A percentile compares a stretch with the other conserved stretches of the same genome.
Conservation (phyloP, 2,888 invertebrate genomes). For the Orthosia cruda region DNA sequence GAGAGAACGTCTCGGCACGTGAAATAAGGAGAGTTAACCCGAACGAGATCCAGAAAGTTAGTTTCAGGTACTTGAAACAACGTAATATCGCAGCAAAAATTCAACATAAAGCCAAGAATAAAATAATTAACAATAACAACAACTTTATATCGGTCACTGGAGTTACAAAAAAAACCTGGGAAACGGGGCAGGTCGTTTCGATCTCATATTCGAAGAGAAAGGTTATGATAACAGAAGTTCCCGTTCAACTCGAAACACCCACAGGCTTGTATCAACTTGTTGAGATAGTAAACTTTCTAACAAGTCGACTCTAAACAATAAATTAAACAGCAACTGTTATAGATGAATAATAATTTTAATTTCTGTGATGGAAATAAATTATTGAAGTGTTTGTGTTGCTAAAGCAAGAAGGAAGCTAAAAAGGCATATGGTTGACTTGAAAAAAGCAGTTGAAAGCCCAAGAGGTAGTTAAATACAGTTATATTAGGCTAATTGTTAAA, state of each 20-base stretch:
- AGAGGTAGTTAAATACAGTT: too few species aligned
- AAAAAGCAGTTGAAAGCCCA: too few species aligned
- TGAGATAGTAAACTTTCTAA: constrained; percentile 61
- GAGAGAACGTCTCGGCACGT: too few species aligned
- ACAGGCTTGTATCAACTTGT: constrained; percentile 57
- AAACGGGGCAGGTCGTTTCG: constrained; percentile 8
- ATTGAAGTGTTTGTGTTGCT: neutral
- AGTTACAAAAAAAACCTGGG: constrained; percentile 7
- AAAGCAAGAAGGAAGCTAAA: too few species aligned
- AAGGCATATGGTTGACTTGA: too few species aligned
- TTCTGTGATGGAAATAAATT: neutral
- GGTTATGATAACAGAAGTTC: constrained; percentile 63
- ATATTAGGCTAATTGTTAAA: too few species aligned
- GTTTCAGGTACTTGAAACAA: too few species aligned
- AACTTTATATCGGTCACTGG: neutral
- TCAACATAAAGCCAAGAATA: neutral
- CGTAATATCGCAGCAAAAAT: too few species aligned
- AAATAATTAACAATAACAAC: neutral
- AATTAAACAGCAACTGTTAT: constrained; percentile 53
- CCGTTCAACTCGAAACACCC: constrained; percentile 57
- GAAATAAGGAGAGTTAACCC: too few species aligned
- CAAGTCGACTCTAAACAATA: constrained; percentile 58
- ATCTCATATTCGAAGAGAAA: constrained; percentile 25
- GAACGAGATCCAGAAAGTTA: too few species aligned
- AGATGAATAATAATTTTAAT: constrained; percentile 35